Evolutionary conservation across 1,140 invertebrate genomes (phyloP), one percentile per base, ranked within the genome.

Genomic region (Portunus trituberculatus): DNA sequence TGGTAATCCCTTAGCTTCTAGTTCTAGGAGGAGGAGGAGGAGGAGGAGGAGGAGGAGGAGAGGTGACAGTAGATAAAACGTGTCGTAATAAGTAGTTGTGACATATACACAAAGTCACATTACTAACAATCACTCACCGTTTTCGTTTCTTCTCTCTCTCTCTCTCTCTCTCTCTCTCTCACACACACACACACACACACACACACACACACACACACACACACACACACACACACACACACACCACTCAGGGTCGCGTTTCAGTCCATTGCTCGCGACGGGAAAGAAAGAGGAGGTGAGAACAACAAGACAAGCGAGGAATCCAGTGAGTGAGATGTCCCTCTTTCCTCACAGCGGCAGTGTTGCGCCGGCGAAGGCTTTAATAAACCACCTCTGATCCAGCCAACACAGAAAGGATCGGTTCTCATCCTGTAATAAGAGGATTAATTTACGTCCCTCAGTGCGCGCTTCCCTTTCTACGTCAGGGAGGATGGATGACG

Each of bases 141-240:
- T 39, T 39, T 76, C 67, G 12, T 20, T 76, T 20, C n/a, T 0
- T 76, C 20, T n/a, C 67, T n/a, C 25, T 8, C 25, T n/a, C 67
- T 76, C 67, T 76, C 67, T 76, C 67, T 76, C 67, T 76, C 67
- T 76, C 67, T 76, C 67, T 76, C 67, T 76, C 67, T 76, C 67
- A 39, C 39, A 39, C 39, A 39, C 39, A 39, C 39, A 39, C 39
- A 39, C 39, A 39, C 39, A 39, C 52, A 12, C 52, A 59, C 52
- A 59, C 52, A 59, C 52, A 59, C 52, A 59, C 52, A 59, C 52
- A 59, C 52, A 59, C 52, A 59, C 52, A 59, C 52, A 59, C 52
- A 59, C 52, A 59, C 52, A 59, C 52, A 59, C 52, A 59, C 52
- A 59, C 52, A 59, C 52, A 59, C 52, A 59, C 52, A 59, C 52